A percentile compares a stretch with the other conserved stretches of the same genome.
Conservation (phyloP, 2,888 invertebrate species). For the Caenorhabditis zanzibari region DNA sequence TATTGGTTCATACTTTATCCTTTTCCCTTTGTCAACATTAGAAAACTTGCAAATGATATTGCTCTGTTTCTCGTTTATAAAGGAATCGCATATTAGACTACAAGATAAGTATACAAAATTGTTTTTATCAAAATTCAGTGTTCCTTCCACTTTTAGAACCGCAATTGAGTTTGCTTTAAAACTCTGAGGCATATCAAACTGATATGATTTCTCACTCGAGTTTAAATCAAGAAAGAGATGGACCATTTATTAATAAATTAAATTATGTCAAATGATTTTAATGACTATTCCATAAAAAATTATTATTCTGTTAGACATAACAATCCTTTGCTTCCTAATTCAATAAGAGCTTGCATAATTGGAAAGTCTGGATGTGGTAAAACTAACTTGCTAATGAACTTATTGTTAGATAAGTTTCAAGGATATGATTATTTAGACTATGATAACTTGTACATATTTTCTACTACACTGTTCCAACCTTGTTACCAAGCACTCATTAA, state of each 20-base stretch:
- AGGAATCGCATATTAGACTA: constrained; percentile 31
- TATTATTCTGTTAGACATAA: constrained; percentile 69
- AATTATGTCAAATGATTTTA: constrained; percentile 23
- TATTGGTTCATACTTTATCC: constrained; percentile 21
- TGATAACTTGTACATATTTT: constrained; percentile 72
- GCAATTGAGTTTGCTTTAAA: background rate
- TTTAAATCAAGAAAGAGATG: background rate
- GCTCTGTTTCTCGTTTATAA: constrained; percentile 19
- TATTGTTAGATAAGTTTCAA: constrained; percentile 59
- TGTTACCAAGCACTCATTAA: constrained; percentile 72
- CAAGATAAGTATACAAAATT: constrained; percentile 34
- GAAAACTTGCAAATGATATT: constrained; percentile 33
- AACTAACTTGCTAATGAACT: constrained; percentile 74
- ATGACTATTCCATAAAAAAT: constrained; percentile 64
- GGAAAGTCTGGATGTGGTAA: constrained; percentile 75
- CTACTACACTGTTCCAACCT: constrained; percentile 75
- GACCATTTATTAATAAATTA: constrained; percentile 28
- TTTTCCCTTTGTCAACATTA: background rate
- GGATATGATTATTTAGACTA: constrained; percentile 71
- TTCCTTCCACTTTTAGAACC: constrained; percentile 1
- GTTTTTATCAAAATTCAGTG: background rate
- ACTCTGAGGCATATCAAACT: background rate
- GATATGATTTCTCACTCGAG: background rate
- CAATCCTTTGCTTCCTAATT: constrained; percentile 65
- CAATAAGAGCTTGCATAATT: constrained; percentile 76